phyloP scores from a whole-genome alignment of 2,888 invertebrate genomes.

The Nasonia oneida region DNA sequence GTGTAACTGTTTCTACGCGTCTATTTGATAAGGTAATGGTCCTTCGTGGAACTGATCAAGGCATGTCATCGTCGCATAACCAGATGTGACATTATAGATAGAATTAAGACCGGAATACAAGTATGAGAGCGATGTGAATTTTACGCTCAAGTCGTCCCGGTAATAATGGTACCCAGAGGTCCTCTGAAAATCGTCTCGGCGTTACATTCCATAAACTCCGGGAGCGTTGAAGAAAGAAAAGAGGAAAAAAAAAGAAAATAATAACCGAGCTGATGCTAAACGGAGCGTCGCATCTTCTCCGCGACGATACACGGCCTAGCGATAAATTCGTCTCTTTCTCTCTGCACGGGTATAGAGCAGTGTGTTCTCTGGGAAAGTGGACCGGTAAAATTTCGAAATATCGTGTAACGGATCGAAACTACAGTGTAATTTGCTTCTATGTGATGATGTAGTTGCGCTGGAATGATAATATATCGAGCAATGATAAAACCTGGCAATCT shows the following conservation, averaged over 20 bases:
- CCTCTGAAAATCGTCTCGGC: slow-evolving; percentile 41
- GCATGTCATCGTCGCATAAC: neutral
- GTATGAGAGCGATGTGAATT: slow-evolving; percentile 35
- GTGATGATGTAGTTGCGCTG: neutral
- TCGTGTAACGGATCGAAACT: slow-evolving; percentile 17
- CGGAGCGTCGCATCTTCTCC: slow-evolving; percentile 53
- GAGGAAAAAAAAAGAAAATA: slow-evolving; percentile 34
- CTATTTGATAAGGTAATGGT: neutral
- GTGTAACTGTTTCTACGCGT: neutral
- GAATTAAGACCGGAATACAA: neutral
- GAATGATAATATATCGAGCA: neutral
- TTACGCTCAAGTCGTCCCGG: slow-evolving; percentile 49
- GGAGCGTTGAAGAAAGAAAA: slow-evolving; percentile 28
- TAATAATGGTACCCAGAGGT: slow-evolving; percentile 56
- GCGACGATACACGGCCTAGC: neutral
- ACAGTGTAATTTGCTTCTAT: neutral
- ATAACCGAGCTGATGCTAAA: slow-evolving; percentile 56
- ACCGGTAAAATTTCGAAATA: slow-evolving; percentile 36
- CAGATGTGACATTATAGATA: slow-evolving; percentile 22
- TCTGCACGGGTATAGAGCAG: neutral
- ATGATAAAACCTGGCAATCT: neutral
- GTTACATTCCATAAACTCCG: slow-evolving; percentile 56
- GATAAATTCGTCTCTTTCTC: slow-evolving; percentile 42
- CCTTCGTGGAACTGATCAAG: neutral
- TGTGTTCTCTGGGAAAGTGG: slow-evolving; percentile 27